Percentiles rank a stretch among this genome's conserved stretches.
phyloP scores from a whole-genome alignment of 2,797 vertebrate species.

The Gallinago nigripennis region DNA sequence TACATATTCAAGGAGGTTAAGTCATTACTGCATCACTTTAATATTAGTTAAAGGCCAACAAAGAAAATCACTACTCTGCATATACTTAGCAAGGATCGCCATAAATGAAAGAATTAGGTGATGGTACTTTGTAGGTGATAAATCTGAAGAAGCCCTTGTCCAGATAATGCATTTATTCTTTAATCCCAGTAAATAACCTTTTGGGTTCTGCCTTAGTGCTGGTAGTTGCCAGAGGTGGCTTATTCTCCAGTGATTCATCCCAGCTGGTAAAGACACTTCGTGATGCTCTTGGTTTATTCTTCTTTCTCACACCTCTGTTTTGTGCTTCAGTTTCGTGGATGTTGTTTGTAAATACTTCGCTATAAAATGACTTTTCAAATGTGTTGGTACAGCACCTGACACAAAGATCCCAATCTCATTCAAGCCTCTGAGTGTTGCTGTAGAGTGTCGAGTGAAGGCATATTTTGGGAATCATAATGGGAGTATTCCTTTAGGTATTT shows the following conservation, averaged over 20 bases:
- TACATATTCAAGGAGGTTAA: slow-evolving; percentile 77
- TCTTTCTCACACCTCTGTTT: neutral
- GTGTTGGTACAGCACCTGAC: neutral
- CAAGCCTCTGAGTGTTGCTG: slow-evolving; percentile 28
- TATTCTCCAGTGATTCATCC: neutral
- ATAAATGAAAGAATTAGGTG: neutral
- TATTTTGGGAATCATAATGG: neutral
- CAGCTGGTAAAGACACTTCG: neutral
- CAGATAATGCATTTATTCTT: neutral
- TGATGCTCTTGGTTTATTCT: neutral
- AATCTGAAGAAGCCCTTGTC: neutral
- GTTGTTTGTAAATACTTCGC: neutral
- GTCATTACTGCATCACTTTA: slow-evolving; percentile 66
- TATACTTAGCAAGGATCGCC: slow-evolving; percentile 32
- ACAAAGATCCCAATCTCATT: neutral
- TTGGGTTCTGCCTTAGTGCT: neutral
- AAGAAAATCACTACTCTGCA: slow-evolving; percentile 50
- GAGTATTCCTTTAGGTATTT: neutral
- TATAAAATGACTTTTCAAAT: neutral
- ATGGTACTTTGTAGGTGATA: neutral
- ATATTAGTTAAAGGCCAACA: slow-evolving; percentile 65
- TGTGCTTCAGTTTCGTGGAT: neutral
- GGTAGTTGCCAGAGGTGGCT: neutral
- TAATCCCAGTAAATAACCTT: neutral
- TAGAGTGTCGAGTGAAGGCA: neutral